phyloP scores from a whole-genome alignment of 2,888 invertebrate species.

The Gasteruption jaculator region DNA sequence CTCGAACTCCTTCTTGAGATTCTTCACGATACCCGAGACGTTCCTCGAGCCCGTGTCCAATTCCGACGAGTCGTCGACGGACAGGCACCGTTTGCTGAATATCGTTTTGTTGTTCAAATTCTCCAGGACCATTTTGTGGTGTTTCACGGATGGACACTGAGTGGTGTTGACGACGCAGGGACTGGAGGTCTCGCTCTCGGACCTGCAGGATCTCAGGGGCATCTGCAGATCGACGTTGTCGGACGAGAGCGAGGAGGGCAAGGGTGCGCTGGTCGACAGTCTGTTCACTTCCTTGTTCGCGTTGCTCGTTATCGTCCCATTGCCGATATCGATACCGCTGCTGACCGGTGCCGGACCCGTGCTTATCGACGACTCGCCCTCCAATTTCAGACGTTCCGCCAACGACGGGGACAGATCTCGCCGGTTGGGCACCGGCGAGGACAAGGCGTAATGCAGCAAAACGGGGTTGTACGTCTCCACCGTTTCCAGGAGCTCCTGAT shows the following conservation, averaged over 20 bases:
- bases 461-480: slow-evolving; percentile 44
- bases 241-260: slow-evolving; percentile 46
- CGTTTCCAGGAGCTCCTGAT: slow-evolving; percentile 33
- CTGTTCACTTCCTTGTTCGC: slow-evolving; percentile 49
- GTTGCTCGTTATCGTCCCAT: slow-evolving; percentile 23
- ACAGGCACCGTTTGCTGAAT: slow-evolving; percentile 42
- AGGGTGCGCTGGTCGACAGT: slow-evolving; percentile 47
- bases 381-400: slow-evolving; percentile 21
- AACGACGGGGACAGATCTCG: slow-evolving; percentile 33
- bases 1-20: slow-evolving; percentile 84
- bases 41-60: slow-evolving; percentile 46
- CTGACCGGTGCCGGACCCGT: slow-evolving; percentile 25
- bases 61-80: slow-evolving; percentile 47
- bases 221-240: slow-evolving; percentile 40
- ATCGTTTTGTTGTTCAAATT: slow-evolving; percentile 50
- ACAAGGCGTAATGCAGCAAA: slow-evolving; percentile 42
- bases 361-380: slow-evolving; percentile 27
- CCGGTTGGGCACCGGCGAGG: slow-evolving; percentile 40
- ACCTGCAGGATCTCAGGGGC: slow-evolving; percentile 42
- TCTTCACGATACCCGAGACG: slow-evolving; percentile 73
- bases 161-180: slow-evolving; percentile 52
- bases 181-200: slow-evolving; percentile 49
- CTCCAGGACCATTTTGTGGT: slow-evolving; percentile 55
- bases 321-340: slow-evolving; percentile 35
- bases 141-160: slow-evolving; percentile 56